These are phyloP conservation scores for Meles meles DNA, from an alignment of 2,113 vertebrate genomes.

Conservation along the genomic window DNA sequence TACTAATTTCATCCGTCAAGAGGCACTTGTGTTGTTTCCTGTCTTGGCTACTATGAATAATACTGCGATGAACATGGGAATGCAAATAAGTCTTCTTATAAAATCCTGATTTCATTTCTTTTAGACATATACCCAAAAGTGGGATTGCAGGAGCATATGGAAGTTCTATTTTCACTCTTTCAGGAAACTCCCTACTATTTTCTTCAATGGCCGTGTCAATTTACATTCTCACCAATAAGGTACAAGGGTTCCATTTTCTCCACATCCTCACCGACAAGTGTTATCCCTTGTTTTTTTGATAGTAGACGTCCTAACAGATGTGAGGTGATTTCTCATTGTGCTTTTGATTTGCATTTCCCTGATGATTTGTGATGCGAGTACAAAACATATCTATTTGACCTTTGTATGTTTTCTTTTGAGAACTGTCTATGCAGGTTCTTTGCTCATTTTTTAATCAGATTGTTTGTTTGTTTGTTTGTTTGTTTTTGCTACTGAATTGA, in stretches of 20 bases:
- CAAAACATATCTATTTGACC: not conserved
- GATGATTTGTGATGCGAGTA: not conserved
- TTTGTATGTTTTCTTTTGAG: not conserved
- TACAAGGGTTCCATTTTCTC: not conserved
- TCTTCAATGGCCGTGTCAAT: not conserved
- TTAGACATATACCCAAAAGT: not conserved
- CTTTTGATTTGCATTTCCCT: not conserved
- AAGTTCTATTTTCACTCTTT: not conserved
- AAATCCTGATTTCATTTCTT: not conserved
- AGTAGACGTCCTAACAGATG: not conserved
- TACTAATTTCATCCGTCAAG: not conserved
- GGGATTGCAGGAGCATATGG: not conserved
- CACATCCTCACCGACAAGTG: not conserved
- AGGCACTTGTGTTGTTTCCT: not conserved
- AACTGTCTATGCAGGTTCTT: not conserved
- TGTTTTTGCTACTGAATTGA: not conserved
- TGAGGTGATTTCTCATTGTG: not conserved
- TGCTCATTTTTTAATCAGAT: not conserved
- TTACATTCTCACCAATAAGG: not conserved
- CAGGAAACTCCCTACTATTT: not conserved
- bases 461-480: not conserved
- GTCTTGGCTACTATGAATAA: not conserved
- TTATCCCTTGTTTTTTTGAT: not conserved
- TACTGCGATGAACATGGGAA: not conserved
- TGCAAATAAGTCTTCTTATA: not conserved